Base-by-base conservation (phyloP, 1,140 invertebrate genomes). In the Grapholita molesta region DNA sequence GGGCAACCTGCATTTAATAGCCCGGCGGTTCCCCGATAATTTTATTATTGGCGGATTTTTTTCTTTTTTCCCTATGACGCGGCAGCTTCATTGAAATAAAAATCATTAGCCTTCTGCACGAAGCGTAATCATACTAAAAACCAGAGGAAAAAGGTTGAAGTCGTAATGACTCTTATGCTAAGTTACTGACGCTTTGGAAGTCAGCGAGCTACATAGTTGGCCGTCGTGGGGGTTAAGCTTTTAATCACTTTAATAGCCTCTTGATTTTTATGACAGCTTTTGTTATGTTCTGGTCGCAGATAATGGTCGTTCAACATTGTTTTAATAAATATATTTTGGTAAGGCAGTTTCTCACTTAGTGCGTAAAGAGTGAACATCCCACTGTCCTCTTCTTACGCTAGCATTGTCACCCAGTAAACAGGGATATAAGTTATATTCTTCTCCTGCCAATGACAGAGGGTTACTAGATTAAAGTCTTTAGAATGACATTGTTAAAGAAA, bases 1-100 rank as follows among this genome's bases (percentile, higher is more conserved):
- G 82, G 79, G 76, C 84, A 86, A 86, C 84, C 86, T 90, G 88
- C 88, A 82, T 85, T 88, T 90, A 89, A 90, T 90, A 84, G 88
- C 81, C 75, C 75, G 74, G 73, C 77, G 81, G 85, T 83, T 82
- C 79, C 76, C 83, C 83, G 86, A 90, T 88, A 90, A 90, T 90
- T 90, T 88, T 88, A 90, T 90, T 90, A 90, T 88, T 84, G 83
- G 80, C 76, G 80, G 67, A 82, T 83, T 86, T 89, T 88, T 88
- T 74, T 48, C 18, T 74, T 70, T 70, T 71, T 84, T 85, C 82
- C 64, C 78, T 77, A 79, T 85, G 85, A 87, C 82, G 75, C 38
- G 33, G 65, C 66, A 67, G 65, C 74, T 78, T 82, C 73, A 82
- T 79, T 78, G 71, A 77, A 82, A 78, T 84, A 84, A 85, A 83